Conservation (phyloP, 1,140 invertebrate genomes). For the Melitaea cinxia region DNA sequence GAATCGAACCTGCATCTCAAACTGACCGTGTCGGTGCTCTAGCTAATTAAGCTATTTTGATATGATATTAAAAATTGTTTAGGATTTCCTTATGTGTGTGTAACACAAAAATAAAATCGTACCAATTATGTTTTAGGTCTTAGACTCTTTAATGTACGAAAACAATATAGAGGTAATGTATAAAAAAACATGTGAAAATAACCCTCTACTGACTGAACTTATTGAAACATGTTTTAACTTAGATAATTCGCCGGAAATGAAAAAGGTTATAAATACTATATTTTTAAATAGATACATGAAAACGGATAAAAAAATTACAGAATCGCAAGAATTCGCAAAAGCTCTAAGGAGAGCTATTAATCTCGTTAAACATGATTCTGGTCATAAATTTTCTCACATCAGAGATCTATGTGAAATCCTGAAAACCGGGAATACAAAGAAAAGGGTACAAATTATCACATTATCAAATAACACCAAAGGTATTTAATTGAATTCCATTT, state of each 20-base stretch:
- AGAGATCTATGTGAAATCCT: slow-evolving; percentile 49
- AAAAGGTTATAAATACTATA: slow-evolving; percentile 45
- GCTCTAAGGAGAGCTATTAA: slow-evolving; percentile 36
- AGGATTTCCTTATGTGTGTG: neutral
- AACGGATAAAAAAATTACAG: slow-evolving; percentile 35
- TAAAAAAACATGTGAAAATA: slow-evolving; percentile 28
- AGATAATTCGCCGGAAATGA: slow-evolving; percentile 48
- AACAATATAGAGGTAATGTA: slow-evolving; percentile 13
- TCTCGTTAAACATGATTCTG: slow-evolving; percentile 43
- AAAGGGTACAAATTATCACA: slow-evolving; percentile 49
- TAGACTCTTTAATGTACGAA: slow-evolving; percentile 21
- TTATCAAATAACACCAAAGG: slow-evolving; percentile 38
- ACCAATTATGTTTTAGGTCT: slow-evolving; percentile 10
- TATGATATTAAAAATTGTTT: too few species aligned
- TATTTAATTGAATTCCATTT: slow-evolving; percentile 19
- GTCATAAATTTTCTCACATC: slow-evolving; percentile 48
- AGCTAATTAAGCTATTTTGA: too few species aligned
- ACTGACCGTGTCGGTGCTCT: too few species aligned
- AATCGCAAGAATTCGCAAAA: slow-evolving; percentile 41
- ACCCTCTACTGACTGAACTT: slow-evolving; percentile 41
- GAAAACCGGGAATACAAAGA: slow-evolving; percentile 37
- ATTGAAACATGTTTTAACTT: slow-evolving; percentile 46
- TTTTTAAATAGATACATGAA: slow-evolving; percentile 42
- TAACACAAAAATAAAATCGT: neutral
- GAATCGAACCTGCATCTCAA: too few species aligned